A percentile compares a stretch with the other conserved stretches of the same genome.
Evolutionary conservation across 2,113 vertebrate genomes (phyloP).

Genomic region (Ailuropoda melanoleuca): DNA sequence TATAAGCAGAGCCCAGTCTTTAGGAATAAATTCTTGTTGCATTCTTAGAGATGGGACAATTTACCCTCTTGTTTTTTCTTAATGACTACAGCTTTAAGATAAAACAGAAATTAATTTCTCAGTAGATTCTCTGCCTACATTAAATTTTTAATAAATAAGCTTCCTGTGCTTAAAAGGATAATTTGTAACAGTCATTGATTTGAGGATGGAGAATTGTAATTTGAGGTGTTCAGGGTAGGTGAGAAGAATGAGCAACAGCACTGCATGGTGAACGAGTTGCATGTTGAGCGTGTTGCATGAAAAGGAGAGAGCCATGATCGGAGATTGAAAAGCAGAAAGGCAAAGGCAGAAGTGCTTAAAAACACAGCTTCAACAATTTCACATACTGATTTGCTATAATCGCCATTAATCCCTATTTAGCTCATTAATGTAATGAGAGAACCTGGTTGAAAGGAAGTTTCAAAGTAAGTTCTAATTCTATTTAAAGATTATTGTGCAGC

Average conservation of each 20-base stretch:
- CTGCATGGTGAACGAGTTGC: neutral
- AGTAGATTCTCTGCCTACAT: slow-evolving; percentile 49
- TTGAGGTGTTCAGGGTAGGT: neutral
- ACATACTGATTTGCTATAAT: slow-evolving; percentile 38
- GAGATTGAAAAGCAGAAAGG: neutral
- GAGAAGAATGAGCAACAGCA: slow-evolving; percentile 36
- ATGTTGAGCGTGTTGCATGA: neutral
- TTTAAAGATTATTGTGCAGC: slow-evolving; percentile 65
- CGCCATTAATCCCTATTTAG: slow-evolving; percentile 58
- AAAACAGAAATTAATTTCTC: slow-evolving; percentile 55
- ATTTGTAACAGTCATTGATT: slow-evolving; percentile 60
- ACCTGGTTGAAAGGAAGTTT: slow-evolving; percentile 66
- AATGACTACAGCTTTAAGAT: slow-evolving; percentile 50
- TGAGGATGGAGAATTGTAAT: neutral
- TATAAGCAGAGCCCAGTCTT: neutral
- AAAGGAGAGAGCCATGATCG: neutral
- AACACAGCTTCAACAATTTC: neutral
- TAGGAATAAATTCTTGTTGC: neutral
- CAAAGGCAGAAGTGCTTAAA: neutral
- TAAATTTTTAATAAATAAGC: slow-evolving; percentile 64
- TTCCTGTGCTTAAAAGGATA: slow-evolving; percentile 44
- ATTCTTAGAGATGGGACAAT: neutral
- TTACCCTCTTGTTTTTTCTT: neutral
- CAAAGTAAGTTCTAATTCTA: slow-evolving; percentile 64
- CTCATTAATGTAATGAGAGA: slow-evolving; percentile 65